Evolutionary conservation across 2,888 invertebrate genomes (phyloP).

Genomic region (Andrena camellia): DNA sequence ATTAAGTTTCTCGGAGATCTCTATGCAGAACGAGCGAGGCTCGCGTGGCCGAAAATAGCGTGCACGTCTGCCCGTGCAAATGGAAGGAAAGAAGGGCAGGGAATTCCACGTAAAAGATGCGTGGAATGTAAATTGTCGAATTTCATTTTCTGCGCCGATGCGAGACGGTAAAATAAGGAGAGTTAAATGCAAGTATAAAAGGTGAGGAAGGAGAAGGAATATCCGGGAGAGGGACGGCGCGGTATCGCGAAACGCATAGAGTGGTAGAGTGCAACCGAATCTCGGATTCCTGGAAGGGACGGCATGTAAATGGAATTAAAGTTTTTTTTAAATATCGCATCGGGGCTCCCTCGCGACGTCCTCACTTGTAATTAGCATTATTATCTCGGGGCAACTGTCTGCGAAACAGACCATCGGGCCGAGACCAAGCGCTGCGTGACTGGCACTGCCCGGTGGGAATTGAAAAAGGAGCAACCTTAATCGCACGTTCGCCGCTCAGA

Average conservation of each 20-base stretch:
- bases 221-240: constrained; percentile 17
- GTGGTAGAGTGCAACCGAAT: constrained; percentile 61
- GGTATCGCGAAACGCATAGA: constrained; percentile 47
- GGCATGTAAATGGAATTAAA: constrained; percentile 79
- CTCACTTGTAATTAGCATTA: constrained; percentile 77
- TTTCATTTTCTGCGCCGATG: constrained; percentile 42
- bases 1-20: constrained; percentile 23
- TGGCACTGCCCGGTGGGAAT: constrained; percentile 65
- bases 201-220: constrained; percentile 12
- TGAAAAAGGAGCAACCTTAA: constrained; percentile 66
- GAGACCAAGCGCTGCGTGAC: constrained; percentile 69
- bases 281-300: constrained; percentile 74
- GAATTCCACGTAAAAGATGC: constrained; percentile 9
- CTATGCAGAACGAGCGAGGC: neutral
- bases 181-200: neutral
- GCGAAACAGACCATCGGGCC: constrained; percentile 57
- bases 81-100: neutral
- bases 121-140: constrained; percentile 56
- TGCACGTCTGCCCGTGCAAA: neutral
- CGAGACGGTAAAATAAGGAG: constrained; percentile 24
- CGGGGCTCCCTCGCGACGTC: constrained; percentile 61
- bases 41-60: neutral
- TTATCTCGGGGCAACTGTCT: constrained; percentile 73
- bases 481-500: constrained; percentile 61
- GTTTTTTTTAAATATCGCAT: constrained; percentile 76